Base-by-base conservation (phyloP, 1,140 invertebrate genomes). In the Drosophila sp. region DNA sequence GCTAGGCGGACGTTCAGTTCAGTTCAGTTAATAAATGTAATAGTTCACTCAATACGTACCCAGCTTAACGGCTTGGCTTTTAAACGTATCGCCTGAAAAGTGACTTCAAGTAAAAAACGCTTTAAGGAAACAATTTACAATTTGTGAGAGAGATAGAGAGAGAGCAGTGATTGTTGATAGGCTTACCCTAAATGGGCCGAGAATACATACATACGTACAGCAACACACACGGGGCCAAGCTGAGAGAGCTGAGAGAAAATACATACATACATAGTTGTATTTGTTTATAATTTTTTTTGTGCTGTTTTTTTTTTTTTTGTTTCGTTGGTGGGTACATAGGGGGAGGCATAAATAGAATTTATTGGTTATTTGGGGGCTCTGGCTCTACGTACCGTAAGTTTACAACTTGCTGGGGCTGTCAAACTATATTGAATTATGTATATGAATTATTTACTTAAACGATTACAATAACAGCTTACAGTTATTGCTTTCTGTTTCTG, bases 1-100 rank as follows among this genome's bases (percentile, higher is more conserved):
- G 21, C 41, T 64, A 40, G 50, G 29, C 25, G 27, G 69, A 72
- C 54, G 48, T 21, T 21, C 21, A 21, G 21, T 21, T 21, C 21
- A 21, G 48, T 66, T 66, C 18, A 11, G 21, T 53, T 67, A 36
- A 53, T 53, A 53, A 34, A 36, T 41, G 50, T 53, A 18, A 34
- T 53, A 53, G n/a, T 74, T 65, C 70, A 84, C 80, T 80, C 56
- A 70, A 86, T 87, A 86, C 81, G 61, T 87, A 86, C 81, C 82
- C 62, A 71, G 64, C 58, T 48, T 72, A 66, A 80, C 56, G 57
- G 29, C 51, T 70, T 62, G 57, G 29, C 51, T 70, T 62, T 46
- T 59, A 61, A 50, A 25, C 25, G 25, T 50, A 50, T 50, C 53
- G 77, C 69, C 82, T 76, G 82, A 71, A 77, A 84, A 87, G 46